Evolutionary conservation across 2,888 invertebrate species (phyloP).

Genomic region (Cerastoderma edule): DNA sequence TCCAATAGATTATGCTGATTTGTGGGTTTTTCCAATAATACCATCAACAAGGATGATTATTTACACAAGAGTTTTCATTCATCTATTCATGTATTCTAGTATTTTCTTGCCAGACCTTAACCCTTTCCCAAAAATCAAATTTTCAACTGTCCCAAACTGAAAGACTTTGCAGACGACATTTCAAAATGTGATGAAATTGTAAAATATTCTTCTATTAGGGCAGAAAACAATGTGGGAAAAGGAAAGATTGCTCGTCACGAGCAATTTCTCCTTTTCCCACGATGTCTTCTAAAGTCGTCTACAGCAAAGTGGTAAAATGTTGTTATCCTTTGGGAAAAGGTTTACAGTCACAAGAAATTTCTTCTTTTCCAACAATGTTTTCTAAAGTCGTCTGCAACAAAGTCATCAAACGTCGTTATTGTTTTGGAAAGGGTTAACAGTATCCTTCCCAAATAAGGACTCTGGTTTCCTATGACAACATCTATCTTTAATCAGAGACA

Average conservation of each 20-base stretch:
- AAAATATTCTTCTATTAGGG: not conserved
- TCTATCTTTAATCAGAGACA: not conserved
- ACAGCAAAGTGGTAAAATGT: not conserved
- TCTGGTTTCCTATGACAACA: not conserved
- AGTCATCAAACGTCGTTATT: not conserved
- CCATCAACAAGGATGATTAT: too few relatives aligned
- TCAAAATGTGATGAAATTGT: not conserved
- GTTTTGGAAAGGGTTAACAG: not conserved
- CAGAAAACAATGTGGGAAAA: slow-evolving; percentile 5
- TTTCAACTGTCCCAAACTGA: too few relatives aligned
- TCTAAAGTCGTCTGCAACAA: not conserved
- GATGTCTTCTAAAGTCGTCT: too few relatives aligned
- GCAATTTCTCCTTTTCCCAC: too few relatives aligned
- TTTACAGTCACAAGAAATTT: slow-evolving; percentile 5
- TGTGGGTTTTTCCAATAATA: too few relatives aligned
- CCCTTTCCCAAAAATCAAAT: too few relatives aligned
- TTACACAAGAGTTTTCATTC: too few relatives aligned
- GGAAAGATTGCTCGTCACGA: not conserved
- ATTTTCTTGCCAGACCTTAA: too few relatives aligned
- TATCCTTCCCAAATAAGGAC: not conserved
- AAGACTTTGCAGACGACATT: not conserved
- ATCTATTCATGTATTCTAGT: too few relatives aligned
- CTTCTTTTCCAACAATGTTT: slow-evolving; percentile 13
- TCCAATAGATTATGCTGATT: too few relatives aligned
- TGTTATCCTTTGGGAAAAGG: not conserved